Evolutionary conservation across 2,113 vertebrate genomes (phyloP).

Genomic region (Etheostoma spectabile): DNA sequence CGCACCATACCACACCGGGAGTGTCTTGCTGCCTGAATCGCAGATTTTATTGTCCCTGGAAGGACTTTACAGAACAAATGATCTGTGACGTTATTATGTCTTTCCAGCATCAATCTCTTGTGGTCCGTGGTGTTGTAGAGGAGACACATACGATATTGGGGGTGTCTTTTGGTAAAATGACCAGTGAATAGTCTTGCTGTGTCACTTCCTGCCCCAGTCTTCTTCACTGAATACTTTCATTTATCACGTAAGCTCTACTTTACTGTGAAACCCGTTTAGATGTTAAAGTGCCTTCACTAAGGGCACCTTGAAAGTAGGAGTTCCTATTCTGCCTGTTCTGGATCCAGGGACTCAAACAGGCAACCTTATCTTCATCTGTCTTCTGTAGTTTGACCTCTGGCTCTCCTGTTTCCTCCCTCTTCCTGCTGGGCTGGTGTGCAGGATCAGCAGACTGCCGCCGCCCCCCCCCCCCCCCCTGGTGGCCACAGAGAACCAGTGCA

Average conservation of each 20-base stretch:
- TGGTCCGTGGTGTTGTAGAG: too few relatives aligned
- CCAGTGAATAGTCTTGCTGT: too few relatives aligned
- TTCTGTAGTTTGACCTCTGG: background rate
- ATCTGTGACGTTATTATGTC: too few relatives aligned
- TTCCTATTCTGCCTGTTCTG: background rate
- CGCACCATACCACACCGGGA: too few relatives aligned
- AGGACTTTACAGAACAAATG: too few relatives aligned
- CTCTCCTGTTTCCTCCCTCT: background rate
- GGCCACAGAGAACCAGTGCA: background rate
- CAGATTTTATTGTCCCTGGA: too few relatives aligned
- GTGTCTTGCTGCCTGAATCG: too few relatives aligned
- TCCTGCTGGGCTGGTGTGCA: background rate
- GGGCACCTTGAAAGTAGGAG: background rate
- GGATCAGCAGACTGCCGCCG: background rate
- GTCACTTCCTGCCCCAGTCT: too few relatives aligned
- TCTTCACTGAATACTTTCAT: background rate
- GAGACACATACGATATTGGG: too few relatives aligned
- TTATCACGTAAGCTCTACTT: background rate
- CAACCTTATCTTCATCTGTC: background rate
- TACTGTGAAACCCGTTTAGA: background rate
- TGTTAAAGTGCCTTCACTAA: constrained; percentile 43
- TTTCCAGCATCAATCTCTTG: too few relatives aligned
- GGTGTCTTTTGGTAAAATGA: too few relatives aligned
- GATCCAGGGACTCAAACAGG: background rate
- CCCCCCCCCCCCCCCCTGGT: background rate